Conservation (phyloP, 2,888 invertebrate genomes). For the Hedya salicella region DNA sequence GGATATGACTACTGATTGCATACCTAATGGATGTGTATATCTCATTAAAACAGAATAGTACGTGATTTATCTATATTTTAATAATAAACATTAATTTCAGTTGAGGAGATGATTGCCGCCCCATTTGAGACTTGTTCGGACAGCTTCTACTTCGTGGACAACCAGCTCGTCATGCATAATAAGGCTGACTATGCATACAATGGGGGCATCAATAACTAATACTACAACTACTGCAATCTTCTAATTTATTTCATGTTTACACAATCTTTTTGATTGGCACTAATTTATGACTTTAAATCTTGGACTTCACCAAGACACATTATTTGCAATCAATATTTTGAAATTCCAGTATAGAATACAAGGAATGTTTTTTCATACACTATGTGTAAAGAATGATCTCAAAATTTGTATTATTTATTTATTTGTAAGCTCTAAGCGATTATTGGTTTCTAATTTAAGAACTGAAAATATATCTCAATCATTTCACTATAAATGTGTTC, state of each 20-base stretch:
- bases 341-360: constrained; percentile 38
- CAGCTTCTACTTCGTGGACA: constrained; percentile 99
- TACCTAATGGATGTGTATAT: too few relatives aligned
- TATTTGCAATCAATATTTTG: constrained; percentile 15
- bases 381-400: constrained; percentile 40
- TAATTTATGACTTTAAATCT: constrained; percentile 41
- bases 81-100: constrained; percentile 82
- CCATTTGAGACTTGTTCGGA: constrained; percentile 99
- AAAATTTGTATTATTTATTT: constrained; percentile 23
- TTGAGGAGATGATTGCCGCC: constrained; percentile 97
- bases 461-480: constrained; percentile 35
- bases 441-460: constrained; percentile 36
- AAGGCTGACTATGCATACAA: constrained; percentile 99
- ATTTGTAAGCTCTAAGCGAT: constrained; percentile 31
- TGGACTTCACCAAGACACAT: constrained; percentile 43
- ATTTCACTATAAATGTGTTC: constrained; percentile 40
- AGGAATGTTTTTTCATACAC: constrained; percentile 21
- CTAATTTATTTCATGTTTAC: constrained; percentile 32
- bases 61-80: too few relatives aligned
- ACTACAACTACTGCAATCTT: constrained; percentile 3
- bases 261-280: constrained; percentile 52
- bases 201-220: constrained; percentile 87
- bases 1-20: too few relatives aligned
- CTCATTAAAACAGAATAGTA: too few relatives aligned
- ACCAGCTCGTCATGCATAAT: constrained; percentile 99